Conservation (phyloP, 1,140 invertebrate species). For the Zaprionus vittiger region DNA sequence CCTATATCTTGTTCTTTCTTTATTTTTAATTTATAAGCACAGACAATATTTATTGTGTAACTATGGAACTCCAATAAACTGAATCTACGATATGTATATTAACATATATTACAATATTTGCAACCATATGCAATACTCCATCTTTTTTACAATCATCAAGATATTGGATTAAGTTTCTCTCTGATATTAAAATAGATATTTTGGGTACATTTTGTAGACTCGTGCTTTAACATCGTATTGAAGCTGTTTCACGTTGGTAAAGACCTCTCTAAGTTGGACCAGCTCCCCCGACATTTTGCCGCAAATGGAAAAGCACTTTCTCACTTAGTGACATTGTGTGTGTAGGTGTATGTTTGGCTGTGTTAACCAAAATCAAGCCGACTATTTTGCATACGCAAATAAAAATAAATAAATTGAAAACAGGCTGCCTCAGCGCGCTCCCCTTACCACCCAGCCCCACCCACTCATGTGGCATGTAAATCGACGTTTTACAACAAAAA, state of each 20-base stretch:
- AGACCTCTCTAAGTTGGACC: background rate
- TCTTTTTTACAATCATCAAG: no score
- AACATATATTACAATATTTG: no score
- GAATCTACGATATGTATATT: no score
- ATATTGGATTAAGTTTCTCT: background rate
- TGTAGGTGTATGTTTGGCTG: slow-evolving; percentile 9
- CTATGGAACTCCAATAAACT: no score
- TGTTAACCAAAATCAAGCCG: slow-evolving; percentile 71
- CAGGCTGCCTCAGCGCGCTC: background rate
- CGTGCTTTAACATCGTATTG: background rate
- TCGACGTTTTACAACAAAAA: slow-evolving; percentile 74
- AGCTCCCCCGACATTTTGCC: slow-evolving; percentile 14
- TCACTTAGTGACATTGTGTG: slow-evolving; percentile 18
- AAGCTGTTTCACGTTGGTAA: background rate
- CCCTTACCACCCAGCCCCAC: slow-evolving; percentile 5
- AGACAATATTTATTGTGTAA: no score
- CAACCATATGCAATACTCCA: no score
- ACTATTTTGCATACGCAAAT: slow-evolving; percentile 77
- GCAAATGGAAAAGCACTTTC: slow-evolving; percentile 53
- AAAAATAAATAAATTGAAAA: slow-evolving; percentile 81
- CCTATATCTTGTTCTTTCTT: no score
- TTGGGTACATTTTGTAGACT: background rate
- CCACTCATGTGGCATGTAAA: slow-evolving; percentile 58
- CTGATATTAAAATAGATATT: background rate
- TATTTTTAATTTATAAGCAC: no score